Conservation (phyloP, 1,140 invertebrate species). For the Drosophila orena region DNA sequence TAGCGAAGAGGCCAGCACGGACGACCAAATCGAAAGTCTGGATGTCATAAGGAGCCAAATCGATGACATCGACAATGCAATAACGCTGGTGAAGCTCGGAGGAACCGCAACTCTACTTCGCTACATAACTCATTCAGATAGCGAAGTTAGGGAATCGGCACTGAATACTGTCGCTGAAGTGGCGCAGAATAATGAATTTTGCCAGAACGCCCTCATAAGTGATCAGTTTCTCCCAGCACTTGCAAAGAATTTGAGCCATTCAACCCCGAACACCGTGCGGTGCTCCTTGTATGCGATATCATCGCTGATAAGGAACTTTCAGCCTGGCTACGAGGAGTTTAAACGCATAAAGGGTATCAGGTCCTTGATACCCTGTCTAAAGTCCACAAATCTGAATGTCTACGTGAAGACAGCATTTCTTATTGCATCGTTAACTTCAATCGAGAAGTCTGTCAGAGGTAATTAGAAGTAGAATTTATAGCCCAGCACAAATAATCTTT, state of each 20-base stretch:
- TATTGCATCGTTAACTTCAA: constrained; percentile 48
- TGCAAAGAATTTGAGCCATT: constrained; percentile 42
- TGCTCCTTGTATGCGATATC: constrained; percentile 65
- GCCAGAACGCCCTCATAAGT: constrained; percentile 52
- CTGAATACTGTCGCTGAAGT: constrained; percentile 62
- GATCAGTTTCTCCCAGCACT: constrained; percentile 47
- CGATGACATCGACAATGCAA: constrained; percentile 62
- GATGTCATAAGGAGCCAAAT: constrained; percentile 62
- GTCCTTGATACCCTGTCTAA: constrained; percentile 37
- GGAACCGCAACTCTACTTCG: constrained; percentile 33
- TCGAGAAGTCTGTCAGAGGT: constrained; percentile 48
- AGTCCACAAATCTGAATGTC: constrained; percentile 30
- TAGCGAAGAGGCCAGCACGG: constrained; percentile 19
- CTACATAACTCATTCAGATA: constrained; percentile 28
- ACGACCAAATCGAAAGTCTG: constrained; percentile 48
- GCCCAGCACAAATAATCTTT: too few species aligned
- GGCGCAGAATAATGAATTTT: constrained; percentile 64
- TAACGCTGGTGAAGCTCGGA: constrained; percentile 58
- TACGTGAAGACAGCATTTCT: constrained; percentile 67
- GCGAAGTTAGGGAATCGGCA: constrained; percentile 27
- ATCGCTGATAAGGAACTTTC: constrained; percentile 60
- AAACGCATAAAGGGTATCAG: constrained; percentile 45
- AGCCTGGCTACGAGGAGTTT: constrained; percentile 53
- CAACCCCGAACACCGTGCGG: constrained; percentile 40
- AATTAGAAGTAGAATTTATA: background rate